A percentile compares a stretch with the other conserved stretches of the same genome.
phyloP scores from a whole-genome alignment of 2,888 invertebrate genomes.

The Rhagonycha lutea region DNA sequence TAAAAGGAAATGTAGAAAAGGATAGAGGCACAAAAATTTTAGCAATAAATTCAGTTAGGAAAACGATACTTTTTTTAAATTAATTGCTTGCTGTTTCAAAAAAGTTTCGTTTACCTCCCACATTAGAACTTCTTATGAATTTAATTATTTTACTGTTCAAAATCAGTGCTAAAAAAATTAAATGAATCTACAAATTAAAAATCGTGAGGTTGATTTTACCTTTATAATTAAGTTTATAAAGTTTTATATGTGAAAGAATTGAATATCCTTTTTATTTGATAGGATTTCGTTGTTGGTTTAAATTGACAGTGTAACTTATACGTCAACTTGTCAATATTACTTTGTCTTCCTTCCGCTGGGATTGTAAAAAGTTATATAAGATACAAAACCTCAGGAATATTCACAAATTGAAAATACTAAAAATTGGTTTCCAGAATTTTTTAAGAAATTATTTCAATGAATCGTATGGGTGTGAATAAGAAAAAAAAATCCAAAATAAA shows the following conservation, averaged over 20 bases:
- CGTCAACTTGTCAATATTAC: not conserved
- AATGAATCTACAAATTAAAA: not conserved
- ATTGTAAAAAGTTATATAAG: not conserved
- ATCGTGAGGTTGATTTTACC: not conserved
- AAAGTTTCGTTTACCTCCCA: too few species aligned
- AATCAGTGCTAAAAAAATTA: not conserved
- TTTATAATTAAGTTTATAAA: not conserved
- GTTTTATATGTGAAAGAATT: not conserved
- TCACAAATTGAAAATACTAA: not conserved
- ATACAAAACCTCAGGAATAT: not conserved
- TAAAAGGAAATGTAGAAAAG: too few species aligned
- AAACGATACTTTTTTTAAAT: too few species aligned
- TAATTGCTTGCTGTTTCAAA: too few species aligned
- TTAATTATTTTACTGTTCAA: not conserved
- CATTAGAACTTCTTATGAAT: not conserved
- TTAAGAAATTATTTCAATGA: not conserved
- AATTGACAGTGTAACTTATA: slow-evolving; percentile 4
- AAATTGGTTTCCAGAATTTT: not conserved
- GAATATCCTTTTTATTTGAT: not conserved
- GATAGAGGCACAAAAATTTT: too few species aligned
- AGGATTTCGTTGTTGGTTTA: not conserved
- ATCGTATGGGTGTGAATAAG: not conserved
- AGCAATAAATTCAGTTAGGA: too few species aligned
- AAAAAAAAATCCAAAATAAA: not conserved
- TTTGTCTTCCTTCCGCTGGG: not conserved